Conservation (phyloP, 1,140 invertebrate genomes). For the Lepidurus apus region DNA sequence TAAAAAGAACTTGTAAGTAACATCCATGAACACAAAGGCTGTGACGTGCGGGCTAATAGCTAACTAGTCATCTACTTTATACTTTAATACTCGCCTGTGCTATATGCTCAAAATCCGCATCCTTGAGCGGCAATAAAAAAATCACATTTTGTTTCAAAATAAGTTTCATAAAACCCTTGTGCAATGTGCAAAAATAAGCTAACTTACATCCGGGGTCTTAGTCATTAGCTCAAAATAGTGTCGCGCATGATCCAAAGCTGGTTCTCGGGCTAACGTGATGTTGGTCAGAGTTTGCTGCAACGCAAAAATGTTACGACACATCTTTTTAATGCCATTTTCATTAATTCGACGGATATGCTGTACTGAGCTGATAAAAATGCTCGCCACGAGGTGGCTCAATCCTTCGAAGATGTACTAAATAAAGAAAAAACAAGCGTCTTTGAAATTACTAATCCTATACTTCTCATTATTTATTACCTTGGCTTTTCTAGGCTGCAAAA, state of each 20-base stretch:
- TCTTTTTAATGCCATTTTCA: slow-evolving; percentile 70
- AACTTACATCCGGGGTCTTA: slow-evolving; percentile 66
- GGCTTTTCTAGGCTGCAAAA: slow-evolving; percentile 67
- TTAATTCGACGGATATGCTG: slow-evolving; percentile 73
- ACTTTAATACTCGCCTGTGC: slow-evolving; percentile 11
- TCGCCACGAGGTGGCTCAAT: slow-evolving; percentile 75
- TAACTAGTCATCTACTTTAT: neutral
- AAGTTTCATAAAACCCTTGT: neutral
- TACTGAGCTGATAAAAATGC: slow-evolving; percentile 75
- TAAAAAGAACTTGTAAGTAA: neutral
- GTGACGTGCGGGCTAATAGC: neutral
- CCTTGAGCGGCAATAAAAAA: slow-evolving; percentile 14
- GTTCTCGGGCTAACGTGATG: slow-evolving; percentile 74
- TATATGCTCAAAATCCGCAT: slow-evolving; percentile 17
- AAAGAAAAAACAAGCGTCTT: slow-evolving; percentile 31
- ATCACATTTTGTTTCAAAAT: neutral
- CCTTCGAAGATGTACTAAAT: slow-evolving; percentile 90
- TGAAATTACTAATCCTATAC: neutral
- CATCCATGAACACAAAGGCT: neutral
- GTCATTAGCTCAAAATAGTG: slow-evolving; percentile 85
- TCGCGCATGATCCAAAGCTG: slow-evolving; percentile 78
- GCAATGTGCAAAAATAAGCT: neutral
- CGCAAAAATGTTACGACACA: slow-evolving; percentile 79
- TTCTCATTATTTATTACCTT: slow-evolving; percentile 52
- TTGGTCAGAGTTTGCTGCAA: slow-evolving; percentile 79